Percentiles rank a stretch among this genome's conserved stretches.
These are phyloP conservation scores for Porites divaricata DNA, from an alignment of 92 coral and sea anemone genomes.

Conservation along the genomic window DNA sequence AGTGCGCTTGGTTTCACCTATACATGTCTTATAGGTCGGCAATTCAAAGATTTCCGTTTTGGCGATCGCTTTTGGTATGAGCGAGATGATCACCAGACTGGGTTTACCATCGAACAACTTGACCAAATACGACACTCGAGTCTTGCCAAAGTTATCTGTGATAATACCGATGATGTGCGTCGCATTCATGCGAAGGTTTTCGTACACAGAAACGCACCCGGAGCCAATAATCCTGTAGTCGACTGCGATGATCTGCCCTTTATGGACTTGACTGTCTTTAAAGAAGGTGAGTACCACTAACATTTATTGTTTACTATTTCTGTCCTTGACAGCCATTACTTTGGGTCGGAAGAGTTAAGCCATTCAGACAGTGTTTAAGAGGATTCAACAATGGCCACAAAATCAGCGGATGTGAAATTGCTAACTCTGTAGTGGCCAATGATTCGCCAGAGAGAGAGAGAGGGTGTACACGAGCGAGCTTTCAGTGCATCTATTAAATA, in stretches of 20 bases:
- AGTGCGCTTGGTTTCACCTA: constrained; percentile 38
- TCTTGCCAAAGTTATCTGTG: constrained; percentile 50
- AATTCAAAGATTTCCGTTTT: constrained; percentile 24
- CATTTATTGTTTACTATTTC: too few relatives aligned
- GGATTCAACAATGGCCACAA: too few relatives aligned
- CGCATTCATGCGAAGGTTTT: constrained; percentile 29
- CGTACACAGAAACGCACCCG: background rate
- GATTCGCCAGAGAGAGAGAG: too few relatives aligned
- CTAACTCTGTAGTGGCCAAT: too few relatives aligned
- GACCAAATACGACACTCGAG: constrained; percentile 23
- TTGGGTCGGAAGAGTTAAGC: too few relatives aligned
- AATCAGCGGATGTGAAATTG: too few relatives aligned
- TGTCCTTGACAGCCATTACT: too few relatives aligned
- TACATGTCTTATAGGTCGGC: constrained; percentile 28
- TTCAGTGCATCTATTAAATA: too few relatives aligned
- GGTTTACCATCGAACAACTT: constrained; percentile 32
- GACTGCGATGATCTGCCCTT: background rate
- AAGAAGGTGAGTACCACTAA: background rate
- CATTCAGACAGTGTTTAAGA: too few relatives aligned
- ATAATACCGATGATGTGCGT: constrained; percentile 41
- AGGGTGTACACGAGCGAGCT: too few relatives aligned
- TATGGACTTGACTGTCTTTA: constrained; percentile 45
- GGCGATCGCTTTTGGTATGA: constrained; percentile 67
- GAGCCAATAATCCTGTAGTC: background rate
- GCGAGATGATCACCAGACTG: constrained; percentile 20